Evolutionary conservation across 2,888 invertebrate genomes (phyloP), one percentile per base, ranked within the genome.

Genomic region (Eupithecia exiguata): DNA sequence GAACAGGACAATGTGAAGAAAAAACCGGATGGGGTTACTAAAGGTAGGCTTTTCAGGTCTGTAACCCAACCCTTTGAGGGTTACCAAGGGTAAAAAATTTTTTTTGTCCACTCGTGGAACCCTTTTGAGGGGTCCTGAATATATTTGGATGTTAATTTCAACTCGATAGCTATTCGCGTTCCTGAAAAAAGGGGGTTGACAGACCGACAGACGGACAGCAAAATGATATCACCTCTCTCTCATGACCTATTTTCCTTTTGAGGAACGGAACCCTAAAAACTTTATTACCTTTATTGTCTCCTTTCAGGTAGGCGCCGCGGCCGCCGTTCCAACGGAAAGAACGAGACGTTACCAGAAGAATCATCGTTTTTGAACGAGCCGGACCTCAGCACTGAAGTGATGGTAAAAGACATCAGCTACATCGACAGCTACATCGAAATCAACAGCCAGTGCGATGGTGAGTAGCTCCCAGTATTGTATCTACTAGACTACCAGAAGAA

Each of bases 311-410:
- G 94, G 38, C 83, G 94, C 75, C 84, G 92, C 83, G 90, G 93
- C 0, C 88, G 91, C 14, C 87, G 88, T n/a, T 82, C 87, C 0
- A 87, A 85, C 75, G 93, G 85, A 76, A 95, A 93, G 86, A 89
- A 89, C 58, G 93, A 92, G 72, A 91, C 92, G 0, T 77, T 92
- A 0, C 93, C 93, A 40, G 94, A 90, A 79, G 93, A 88, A 80
- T 94, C 88, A 21, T 95, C 88, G 35, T 94, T 91, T 87, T 90
- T 94, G 10, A 94, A 94, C 73, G 94, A 94, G 65, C 94, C 94
- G 0, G 89, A 91, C 25, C 88, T 93, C 25, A 90, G 92, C 58
- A 87, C 87, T 0, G 94, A 92, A 69, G 80, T 93, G 35, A 78
- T 92, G 21, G 90, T 92, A 0, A 91, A 90, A 69, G 89, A 90